These are phyloP conservation scores for Agrenia bidenticulata DNA, from an alignment of 2,888 invertebrate species.

Conservation along the genomic window DNA sequence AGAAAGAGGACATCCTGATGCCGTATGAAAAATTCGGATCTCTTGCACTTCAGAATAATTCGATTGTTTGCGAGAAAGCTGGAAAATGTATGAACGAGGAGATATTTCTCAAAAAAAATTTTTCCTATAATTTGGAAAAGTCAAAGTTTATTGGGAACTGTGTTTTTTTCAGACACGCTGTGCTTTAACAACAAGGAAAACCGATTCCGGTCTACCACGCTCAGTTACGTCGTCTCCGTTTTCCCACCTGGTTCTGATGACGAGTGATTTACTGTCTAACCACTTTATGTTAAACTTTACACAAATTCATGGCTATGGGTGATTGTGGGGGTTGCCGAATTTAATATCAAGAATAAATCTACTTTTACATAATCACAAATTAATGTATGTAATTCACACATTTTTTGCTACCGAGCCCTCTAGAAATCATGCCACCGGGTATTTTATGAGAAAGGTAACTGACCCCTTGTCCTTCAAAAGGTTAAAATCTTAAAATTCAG, in stretches of 20 bases:
- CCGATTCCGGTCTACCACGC: constrained; percentile 47
- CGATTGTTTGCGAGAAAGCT: constrained; percentile 47
- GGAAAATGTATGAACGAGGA: constrained; percentile 46
- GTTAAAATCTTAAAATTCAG: too few relatives aligned
- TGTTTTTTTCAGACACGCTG: constrained; percentile 43
- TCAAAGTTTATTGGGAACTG: neutral
- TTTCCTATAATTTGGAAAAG: too few relatives aligned
- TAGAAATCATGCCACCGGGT: too few relatives aligned
- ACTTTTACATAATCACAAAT: too few relatives aligned
- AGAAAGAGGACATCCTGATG: constrained; percentile 49
- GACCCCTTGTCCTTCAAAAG: too few relatives aligned
- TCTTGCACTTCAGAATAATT: constrained; percentile 46
- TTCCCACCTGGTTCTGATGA: constrained; percentile 50
- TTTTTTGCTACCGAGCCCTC: too few relatives aligned
- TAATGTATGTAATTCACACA: too few relatives aligned
- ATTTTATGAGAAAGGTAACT: too few relatives aligned
- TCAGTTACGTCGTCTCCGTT: constrained; percentile 48
- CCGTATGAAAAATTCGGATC: constrained; percentile 49
- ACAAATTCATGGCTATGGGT: too few relatives aligned
- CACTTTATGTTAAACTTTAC: too few relatives aligned
- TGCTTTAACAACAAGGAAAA: constrained; percentile 52
- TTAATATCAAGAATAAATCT: too few relatives aligned
- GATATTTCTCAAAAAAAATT: constrained; percentile 3
- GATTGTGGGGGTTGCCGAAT: too few relatives aligned
- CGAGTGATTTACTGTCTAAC: constrained; percentile 17